Percentiles rank a stretch among this genome's conserved stretches.
Conservation (phyloP, 1,140 invertebrate genomes). For the Diabrotica virgifera region DNA sequence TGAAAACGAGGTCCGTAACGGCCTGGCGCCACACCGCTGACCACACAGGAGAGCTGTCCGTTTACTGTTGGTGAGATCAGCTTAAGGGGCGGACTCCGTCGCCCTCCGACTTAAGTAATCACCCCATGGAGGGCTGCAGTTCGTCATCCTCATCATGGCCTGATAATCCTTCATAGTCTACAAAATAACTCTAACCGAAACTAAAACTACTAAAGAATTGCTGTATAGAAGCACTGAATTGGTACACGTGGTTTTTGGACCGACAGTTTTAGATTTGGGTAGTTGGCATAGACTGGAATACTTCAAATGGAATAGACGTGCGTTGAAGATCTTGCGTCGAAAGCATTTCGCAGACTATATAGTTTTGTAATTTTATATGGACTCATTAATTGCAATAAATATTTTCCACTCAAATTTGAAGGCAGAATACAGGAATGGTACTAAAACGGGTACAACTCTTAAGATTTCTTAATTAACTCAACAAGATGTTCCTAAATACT, state of each 20-base stretch:
- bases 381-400: no score
- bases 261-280: no score
- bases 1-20: constrained; percentile 65
- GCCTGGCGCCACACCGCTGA: constrained; percentile 66
- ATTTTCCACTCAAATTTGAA: no score
- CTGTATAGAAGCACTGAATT: no score
- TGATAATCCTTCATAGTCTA: constrained; percentile 15
- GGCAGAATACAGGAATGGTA: no score
- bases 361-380: no score
- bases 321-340: no score
- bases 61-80: constrained; percentile 69
- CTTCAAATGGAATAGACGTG: no score
- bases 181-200: neutral
- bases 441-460: neutral
- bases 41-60: constrained; percentile 67
- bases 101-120: constrained; percentile 29
- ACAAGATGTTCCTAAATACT: no score
- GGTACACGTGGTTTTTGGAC: no score
- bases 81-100: constrained; percentile 41
- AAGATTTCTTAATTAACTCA: neutral
- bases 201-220: constrained; percentile 3
- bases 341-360: no score
- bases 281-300: no score
- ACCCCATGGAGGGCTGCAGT: constrained; percentile 26
- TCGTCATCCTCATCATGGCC: constrained; percentile 36